A percentile compares a stretch with the other conserved stretches of the same genome.
phyloP scores from a whole-genome alignment of 2,113 vertebrate species.

The Emydocephalus ijimae region DNA sequence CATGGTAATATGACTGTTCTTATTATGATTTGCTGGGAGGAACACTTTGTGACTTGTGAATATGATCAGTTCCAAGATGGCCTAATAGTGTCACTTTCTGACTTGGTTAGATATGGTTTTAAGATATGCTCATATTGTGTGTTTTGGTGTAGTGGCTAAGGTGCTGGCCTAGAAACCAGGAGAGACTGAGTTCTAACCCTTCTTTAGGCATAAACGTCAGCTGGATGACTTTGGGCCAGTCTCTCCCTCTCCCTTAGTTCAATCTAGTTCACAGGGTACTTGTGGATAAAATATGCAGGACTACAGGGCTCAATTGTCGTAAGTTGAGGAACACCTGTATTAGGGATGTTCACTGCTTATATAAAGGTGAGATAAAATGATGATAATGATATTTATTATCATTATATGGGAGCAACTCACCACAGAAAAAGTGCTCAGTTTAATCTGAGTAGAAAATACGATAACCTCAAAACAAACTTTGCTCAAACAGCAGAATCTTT shows the following conservation, averaged over 20 bases:
- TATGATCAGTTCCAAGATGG: background rate
- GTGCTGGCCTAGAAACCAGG: background rate
- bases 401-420: background rate
- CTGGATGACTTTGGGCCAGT: background rate
- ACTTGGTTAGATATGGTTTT: background rate
- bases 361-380: background rate
- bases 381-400: background rate
- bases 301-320: background rate
- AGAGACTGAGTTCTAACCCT: background rate
- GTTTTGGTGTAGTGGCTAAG: background rate
- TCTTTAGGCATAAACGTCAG: background rate
- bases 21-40: background rate
- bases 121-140: background rate
- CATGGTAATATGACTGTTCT: slow-evolving; percentile 71
- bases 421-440: background rate
- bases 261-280: background rate
- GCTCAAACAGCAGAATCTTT: background rate
- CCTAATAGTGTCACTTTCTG: background rate
- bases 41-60: background rate
- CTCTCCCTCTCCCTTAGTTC: background rate
- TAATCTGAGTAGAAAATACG: background rate
- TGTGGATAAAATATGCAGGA: background rate
- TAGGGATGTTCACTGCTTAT: background rate
- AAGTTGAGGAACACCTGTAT: background rate
- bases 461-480: background rate